Base-by-base conservation (phyloP, 2,888 invertebrate genomes). In the Nematopogon swammerdamellus region DNA sequence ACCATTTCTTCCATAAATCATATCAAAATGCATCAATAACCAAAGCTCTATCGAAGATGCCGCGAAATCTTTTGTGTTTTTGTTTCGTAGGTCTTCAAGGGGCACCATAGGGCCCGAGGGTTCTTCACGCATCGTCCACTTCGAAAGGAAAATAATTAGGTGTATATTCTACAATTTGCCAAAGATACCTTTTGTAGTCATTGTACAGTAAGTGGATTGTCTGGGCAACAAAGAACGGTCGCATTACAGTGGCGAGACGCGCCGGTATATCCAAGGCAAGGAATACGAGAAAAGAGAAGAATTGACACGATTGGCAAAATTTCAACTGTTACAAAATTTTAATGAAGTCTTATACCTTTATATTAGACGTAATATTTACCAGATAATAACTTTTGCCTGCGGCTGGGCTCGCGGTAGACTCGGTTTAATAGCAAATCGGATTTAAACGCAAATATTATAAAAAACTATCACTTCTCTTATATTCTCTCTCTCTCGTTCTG, bases 131-230 rank as follows among this genome's bases (percentile, higher is more conserved):
- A 63, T 57, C 67, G 68, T 55, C 63, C 59, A 64, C 67, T 67
- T 60, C 67, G 64, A 75, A 77, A 72, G 44, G 66, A 68, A 60
- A 70, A 76, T 77, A 77, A 77, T 79, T 77, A 74, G 68, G 70
- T 72, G 72, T 76, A 73, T 76, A 75, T 72, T 70, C 72, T 75
- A 77, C 76, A 74, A 76, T 77, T 76, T 76, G 76, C 75, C 74
- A 76, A 74, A 72, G 74, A 72, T 68, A 55, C 58, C 71, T 53
- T 64, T 77, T 77, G 73, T 75, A 55, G 52, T 61, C 67, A 70
- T 77, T 79, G 63, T 79, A 54, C 52, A 63, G 60, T 77, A 79
- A 77, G 77, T 77, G 76, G 77, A 77, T 79, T 72, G 64, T 60
- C 58, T 62, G 57, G 51, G 54, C 61, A 63, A 70, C 71, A 76